Percentiles rank a stretch among this genome's conserved stretches.
Evolutionary conservation across 2,113 vertebrate species (phyloP).

Genomic region (Leucopternis melanops): DNA sequence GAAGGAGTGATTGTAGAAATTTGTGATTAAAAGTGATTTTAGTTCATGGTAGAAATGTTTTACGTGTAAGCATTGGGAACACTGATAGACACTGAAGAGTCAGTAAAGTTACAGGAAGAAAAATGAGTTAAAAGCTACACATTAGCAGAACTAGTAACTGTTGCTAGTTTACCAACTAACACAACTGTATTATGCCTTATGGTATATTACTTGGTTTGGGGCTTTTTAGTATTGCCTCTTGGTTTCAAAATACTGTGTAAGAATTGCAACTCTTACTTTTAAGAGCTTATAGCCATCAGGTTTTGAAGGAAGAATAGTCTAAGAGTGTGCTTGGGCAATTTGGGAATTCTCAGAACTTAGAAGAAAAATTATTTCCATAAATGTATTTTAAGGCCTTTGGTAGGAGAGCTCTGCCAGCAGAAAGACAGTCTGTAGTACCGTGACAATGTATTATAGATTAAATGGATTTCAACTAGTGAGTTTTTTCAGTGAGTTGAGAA

Average conservation of each 20-base stretch:
- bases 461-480: not conserved
- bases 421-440: not conserved
- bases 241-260: not conserved
- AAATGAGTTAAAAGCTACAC: not conserved
- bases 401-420: not conserved
- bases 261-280: not conserved
- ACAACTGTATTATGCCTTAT: not conserved
- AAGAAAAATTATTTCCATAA: not conserved
- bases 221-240: not conserved
- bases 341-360: not conserved
- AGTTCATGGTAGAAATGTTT: not conserved
- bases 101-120: not conserved
- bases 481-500: not conserved
- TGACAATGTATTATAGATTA: not conserved
- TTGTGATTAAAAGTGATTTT: not conserved
- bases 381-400: not conserved
- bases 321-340: not conserved
- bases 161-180: not conserved
- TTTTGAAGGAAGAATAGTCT: not conserved
- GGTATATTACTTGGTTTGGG: not conserved
- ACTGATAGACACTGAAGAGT: not conserved
- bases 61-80: not conserved
- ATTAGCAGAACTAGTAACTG: not conserved
- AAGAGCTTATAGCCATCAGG: not conserved
- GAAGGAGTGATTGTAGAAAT: not conserved